These are phyloP conservation scores for Styela clava DNA, from an alignment of 23 tunicate genomes.

Conservation along the genomic window DNA sequence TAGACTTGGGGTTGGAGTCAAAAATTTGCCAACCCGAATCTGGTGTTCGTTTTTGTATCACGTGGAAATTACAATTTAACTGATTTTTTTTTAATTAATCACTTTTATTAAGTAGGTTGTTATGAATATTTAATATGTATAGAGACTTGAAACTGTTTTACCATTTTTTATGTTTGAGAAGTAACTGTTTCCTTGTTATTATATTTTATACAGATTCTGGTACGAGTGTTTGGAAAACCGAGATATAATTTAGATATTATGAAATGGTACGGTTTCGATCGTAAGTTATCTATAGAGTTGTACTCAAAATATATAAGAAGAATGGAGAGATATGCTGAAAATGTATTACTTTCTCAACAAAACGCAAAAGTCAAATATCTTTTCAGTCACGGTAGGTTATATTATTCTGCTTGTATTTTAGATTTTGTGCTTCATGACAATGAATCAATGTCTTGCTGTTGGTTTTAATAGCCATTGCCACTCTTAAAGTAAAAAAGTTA, in stretches of 20 bases:
- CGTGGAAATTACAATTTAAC: too few species aligned
- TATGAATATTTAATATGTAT: too few species aligned
- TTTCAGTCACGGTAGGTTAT: neutral
- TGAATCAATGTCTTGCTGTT: neutral
- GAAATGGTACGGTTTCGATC: neutral
- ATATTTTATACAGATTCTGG: neutral
- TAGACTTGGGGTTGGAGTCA: too few species aligned
- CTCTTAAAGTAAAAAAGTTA: neutral
- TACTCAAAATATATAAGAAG: neutral
- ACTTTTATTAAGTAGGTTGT: too few species aligned
- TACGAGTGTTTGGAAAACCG: neutral
- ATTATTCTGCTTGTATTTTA: too few species aligned
- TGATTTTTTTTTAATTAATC: too few species aligned
- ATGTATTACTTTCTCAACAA: neutral
- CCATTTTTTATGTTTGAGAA: too few species aligned
- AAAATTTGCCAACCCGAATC: too few species aligned
- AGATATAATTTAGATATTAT: neutral
- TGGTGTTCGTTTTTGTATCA: too few species aligned
- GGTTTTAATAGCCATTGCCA: neutral
- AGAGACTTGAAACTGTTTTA: too few species aligned
- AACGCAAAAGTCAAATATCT: neutral
- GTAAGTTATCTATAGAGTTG: neutral
- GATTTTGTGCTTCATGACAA: too few species aligned
- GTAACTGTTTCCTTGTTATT: too few species aligned
- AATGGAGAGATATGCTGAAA: neutral